Conservation (phyloP, 92 coral and sea anemone species). For the Heteractis magnifica region DNA sequence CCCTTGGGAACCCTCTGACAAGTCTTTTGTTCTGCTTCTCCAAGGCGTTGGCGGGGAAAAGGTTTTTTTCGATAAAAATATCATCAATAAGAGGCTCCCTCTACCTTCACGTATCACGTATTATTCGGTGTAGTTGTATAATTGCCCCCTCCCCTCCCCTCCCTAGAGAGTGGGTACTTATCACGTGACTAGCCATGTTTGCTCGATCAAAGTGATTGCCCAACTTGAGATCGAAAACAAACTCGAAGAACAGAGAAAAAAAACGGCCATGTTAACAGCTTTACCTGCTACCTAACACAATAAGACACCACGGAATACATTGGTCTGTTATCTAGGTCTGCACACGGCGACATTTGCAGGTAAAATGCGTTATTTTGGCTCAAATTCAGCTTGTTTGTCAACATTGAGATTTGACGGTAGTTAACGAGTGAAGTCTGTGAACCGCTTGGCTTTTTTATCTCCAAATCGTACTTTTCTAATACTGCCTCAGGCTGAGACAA, state of each 20-base stretch:
- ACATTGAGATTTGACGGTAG: background rate
- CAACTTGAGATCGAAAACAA: constrained; percentile 42
- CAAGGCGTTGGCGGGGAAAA: too few species aligned
- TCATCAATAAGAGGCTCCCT: too few species aligned
- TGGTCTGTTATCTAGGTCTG: background rate
- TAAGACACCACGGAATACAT: background rate
- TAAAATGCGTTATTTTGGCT: constrained; percentile 1
- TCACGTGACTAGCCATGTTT: constrained; percentile 53
- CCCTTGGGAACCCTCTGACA: too few species aligned
- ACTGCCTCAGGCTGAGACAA: constrained; percentile 1
- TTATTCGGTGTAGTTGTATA: too few species aligned
- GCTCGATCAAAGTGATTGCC: constrained; percentile 45
- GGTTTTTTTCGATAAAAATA: too few species aligned
- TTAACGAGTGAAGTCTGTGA: background rate
- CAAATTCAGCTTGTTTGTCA: constrained; percentile 17
- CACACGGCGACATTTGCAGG: constrained; percentile 14
- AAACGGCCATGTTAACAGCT: constrained; percentile 17
- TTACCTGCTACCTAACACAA: background rate
- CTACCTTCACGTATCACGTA: too few species aligned
- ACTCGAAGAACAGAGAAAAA: constrained; percentile 3
- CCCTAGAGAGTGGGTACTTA: background rate
- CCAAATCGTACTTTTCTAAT: background rate
- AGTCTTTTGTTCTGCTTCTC: too few species aligned
- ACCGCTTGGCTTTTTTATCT: background rate
- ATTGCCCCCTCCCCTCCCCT: constrained; percentile 20